phyloP scores from a whole-genome alignment of 2,113 vertebrate genomes.

The Ifrita kowaldi region DNA sequence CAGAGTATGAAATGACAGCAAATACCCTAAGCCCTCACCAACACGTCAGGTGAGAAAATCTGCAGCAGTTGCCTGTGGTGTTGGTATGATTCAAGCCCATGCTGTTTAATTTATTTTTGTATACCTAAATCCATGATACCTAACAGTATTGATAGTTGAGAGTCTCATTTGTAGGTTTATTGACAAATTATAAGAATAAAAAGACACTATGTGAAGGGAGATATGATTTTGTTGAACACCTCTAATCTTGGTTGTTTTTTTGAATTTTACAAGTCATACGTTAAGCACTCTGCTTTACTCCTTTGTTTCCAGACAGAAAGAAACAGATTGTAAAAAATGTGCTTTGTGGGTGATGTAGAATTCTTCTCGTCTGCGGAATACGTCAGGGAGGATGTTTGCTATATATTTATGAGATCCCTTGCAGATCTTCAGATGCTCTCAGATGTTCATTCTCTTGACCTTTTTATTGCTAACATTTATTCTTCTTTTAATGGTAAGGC shows the following conservation, averaged over 20 bases:
- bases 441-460: neutral
- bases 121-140: neutral
- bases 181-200: neutral
- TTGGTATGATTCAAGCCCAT: neutral
- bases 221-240: neutral
- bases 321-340: neutral
- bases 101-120: neutral
- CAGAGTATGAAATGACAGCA: neutral
- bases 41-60: neutral
- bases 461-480: constrained; percentile 2
- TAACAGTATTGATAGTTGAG: neutral
- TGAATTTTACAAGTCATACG: neutral
- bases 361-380: neutral
- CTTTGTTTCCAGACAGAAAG: neutral
- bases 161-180: neutral
- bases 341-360: neutral
- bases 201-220: neutral
- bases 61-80: neutral
- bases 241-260: neutral
- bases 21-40: neutral
- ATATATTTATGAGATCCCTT: neutral
- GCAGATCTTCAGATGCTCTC: neutral
- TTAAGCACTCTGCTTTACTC: neutral
- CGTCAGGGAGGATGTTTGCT: neutral
- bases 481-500: neutral